phyloP scores from a whole-genome alignment of 2,888 invertebrate genomes.

The Lissonota sp. region DNA sequence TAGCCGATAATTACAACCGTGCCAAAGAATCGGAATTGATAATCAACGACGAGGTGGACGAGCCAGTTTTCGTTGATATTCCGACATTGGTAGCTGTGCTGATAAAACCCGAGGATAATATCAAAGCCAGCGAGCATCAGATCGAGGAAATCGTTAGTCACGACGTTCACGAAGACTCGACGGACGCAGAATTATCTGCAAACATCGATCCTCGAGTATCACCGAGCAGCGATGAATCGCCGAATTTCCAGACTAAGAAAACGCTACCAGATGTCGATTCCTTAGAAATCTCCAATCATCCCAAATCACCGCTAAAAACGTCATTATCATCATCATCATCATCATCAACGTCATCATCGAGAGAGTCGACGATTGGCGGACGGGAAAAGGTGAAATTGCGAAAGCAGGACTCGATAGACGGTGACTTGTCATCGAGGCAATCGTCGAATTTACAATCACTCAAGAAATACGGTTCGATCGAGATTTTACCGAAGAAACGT shows the following conservation, averaged over 20 bases:
- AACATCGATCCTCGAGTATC: constrained; percentile 41
- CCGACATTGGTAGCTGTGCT: constrained; percentile 78
- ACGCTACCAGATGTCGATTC: background rate
- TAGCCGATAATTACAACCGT: constrained; percentile 64
- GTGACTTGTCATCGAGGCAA: constrained; percentile 26
- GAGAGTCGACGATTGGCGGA: background rate
- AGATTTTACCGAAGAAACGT: constrained; percentile 68
- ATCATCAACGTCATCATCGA: background rate
- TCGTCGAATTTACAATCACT: constrained; percentile 67
- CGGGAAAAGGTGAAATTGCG: constrained; percentile 64
- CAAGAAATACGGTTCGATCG: constrained; percentile 75
- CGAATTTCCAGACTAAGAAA: background rate
- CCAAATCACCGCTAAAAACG: background rate
- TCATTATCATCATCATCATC: background rate
- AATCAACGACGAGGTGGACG: constrained; percentile 69
- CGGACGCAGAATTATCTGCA: constrained; percentile 68
- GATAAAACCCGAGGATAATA: constrained; percentile 76
- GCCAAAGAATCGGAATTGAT: constrained; percentile 73
- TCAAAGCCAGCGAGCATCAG: constrained; percentile 67
- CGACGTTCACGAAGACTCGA: constrained; percentile 69
- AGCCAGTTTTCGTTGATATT: constrained; percentile 77
- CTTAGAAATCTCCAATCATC: background rate
- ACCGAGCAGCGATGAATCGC: background rate
- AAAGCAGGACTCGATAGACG: constrained; percentile 74
- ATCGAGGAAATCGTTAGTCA: constrained; percentile 76